These are phyloP conservation scores for Balaenoptera acutorostrata DNA, from an alignment of 2,113 vertebrate genomes.

Conservation along the genomic window DNA sequence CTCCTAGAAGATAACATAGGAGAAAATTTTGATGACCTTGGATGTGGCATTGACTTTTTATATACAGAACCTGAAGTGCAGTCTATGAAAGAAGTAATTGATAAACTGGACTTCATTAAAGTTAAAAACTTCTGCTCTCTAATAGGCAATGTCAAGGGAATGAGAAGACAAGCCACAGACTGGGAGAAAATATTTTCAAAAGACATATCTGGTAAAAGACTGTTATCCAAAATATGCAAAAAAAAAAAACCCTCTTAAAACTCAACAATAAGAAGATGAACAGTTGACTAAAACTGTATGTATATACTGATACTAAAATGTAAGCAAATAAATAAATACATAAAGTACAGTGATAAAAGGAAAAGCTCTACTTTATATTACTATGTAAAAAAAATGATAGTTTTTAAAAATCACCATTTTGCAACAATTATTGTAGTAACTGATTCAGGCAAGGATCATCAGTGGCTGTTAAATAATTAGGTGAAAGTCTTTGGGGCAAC, in stretches of 20 bases:
- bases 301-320: background rate
- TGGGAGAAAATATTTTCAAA: background rate
- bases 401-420: background rate
- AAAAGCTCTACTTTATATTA: background rate
- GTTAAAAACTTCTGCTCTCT: background rate
- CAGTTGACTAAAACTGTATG: background rate
- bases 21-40: background rate
- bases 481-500: background rate
- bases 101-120: background rate
- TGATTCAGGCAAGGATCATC: background rate
- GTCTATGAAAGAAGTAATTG: background rate
- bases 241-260: background rate
- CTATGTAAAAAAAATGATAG: background rate
- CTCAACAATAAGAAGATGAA: background rate
- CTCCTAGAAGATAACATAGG: background rate
- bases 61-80: background rate
- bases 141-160: background rate
- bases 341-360: background rate
- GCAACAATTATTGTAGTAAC: background rate
- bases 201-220: background rate
- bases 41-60: background rate
- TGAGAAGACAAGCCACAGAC: background rate
- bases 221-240: background rate
- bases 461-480: background rate
- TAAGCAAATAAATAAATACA: background rate